These are phyloP conservation scores for Drosophila ironensis DNA, from an alignment of 1,140 invertebrate species.

Conservation along the genomic window DNA sequence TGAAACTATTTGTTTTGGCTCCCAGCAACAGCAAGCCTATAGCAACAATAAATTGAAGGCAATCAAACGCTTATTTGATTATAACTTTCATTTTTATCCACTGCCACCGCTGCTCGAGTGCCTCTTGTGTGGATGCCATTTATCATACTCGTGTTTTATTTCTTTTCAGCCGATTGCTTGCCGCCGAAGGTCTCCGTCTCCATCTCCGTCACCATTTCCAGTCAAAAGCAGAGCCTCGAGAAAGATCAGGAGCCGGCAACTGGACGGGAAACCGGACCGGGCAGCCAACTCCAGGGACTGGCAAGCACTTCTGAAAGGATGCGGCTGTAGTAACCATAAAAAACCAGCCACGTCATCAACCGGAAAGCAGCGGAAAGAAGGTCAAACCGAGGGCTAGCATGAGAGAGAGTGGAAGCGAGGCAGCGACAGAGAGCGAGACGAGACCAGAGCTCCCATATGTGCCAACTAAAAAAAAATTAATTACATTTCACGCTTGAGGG, in stretches of 20 bases:
- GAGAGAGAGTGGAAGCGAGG: constrained; percentile 38
- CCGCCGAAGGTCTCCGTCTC: constrained; percentile 52
- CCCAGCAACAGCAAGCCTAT: not conserved
- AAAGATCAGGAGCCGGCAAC: constrained; percentile 39
- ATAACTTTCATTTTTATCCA: constrained; percentile 38
- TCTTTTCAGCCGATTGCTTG: constrained; percentile 53
- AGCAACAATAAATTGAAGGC: constrained; percentile 2
- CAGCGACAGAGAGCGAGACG: constrained; percentile 38
- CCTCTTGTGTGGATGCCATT: constrained; percentile 27
- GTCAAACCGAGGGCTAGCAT: constrained; percentile 39
- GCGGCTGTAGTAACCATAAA: constrained; percentile 20
- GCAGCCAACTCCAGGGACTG: constrained; percentile 48
- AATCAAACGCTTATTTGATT: constrained; percentile 17
- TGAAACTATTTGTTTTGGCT: too few relatives aligned
- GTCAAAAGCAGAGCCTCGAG: not conserved
- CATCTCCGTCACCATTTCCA: too few relatives aligned
- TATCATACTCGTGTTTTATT: constrained; percentile 35
- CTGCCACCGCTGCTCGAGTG: constrained; percentile 5
- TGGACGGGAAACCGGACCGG: constrained; percentile 37
- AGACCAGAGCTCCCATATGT: constrained; percentile 62
- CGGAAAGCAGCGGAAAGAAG: constrained; percentile 25
- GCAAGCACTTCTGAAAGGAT: constrained; percentile 37
- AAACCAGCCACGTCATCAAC: too few relatives aligned
- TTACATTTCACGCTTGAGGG: constrained; percentile 57
- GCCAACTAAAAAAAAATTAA: constrained; percentile 57